Percentiles rank a stretch among this genome's conserved stretches.
phyloP scores from a whole-genome alignment of 2,797 vertebrate genomes.

The Crypturellus tataupa region DNA sequence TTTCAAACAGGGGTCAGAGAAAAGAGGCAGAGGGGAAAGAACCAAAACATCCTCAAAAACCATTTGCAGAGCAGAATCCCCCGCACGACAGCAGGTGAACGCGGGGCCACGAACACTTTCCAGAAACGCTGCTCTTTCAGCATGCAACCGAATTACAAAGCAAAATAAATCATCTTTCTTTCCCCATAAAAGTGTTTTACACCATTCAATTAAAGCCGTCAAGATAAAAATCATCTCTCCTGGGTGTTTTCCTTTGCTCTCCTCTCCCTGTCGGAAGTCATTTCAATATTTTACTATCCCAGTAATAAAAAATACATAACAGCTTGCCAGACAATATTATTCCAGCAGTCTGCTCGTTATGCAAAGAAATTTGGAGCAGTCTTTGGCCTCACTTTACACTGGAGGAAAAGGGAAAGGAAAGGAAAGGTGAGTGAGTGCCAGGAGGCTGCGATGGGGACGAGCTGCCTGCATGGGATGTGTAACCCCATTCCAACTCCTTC shows the following conservation, averaged over 20 bases:
- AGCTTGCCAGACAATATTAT: not conserved
- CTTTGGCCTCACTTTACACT: not conserved
- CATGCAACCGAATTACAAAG: not conserved
- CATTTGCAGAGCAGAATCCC: not conserved
- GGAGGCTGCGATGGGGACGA: not conserved
- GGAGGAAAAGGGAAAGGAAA: not conserved
- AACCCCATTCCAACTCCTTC: not conserved
- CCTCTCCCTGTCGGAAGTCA: constrained; percentile 34
- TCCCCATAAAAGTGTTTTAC: constrained; percentile 39
- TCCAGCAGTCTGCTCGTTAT: not conserved
- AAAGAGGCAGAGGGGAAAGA: not conserved
- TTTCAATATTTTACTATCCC: constrained; percentile 73
- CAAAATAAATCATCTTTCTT: constrained; percentile 58
- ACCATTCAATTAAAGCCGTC: constrained; percentile 35
- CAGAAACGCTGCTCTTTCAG: not conserved
- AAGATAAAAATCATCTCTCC: constrained; percentile 52
- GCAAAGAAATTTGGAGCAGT: not conserved
- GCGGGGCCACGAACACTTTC: not conserved
- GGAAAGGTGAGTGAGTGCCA: not conserved
- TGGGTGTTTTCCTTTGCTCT: constrained; percentile 56
- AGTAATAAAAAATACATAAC: constrained; percentile 70
- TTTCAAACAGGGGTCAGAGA: not conserved
- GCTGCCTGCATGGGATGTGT: not conserved
- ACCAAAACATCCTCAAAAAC: fast-evolving
- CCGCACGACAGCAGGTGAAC: not conserved